Base-by-base conservation (phyloP, 2,797 vertebrate genomes). In the Arrhamphus sclerolepis region DNA sequence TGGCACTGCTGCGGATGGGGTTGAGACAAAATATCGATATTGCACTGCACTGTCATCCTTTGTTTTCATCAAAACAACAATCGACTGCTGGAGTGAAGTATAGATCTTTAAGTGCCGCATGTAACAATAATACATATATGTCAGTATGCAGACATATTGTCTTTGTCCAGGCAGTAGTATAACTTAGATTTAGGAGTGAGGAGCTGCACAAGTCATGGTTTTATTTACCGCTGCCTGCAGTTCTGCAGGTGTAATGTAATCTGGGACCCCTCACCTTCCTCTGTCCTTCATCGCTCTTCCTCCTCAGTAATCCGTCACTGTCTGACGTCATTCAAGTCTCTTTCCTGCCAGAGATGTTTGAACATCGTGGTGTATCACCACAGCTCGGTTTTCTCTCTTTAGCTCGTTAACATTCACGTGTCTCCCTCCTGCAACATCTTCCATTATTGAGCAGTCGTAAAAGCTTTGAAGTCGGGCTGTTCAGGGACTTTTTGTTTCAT, bases 401-500 rank as follows among this genome's bases (percentile, higher is more conserved):
- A 43, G 14, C 77, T 82, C 1, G 64, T 81, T 78, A 59, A 57
- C 64, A 77, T 75, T 75, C 73, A 56, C 31, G 61, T 66, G 68
- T 52, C n/a, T 53, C 5, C 7, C 60, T 51, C 51, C 18, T 2
- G 51, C 18, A 4, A 0, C 56, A 7, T 75, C 58, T 57, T 78
- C 52, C 42, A 64, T 81, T 75, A 83, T 66, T 66, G 70, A 75
- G 60, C 57, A 21, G 70, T 47, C 41, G 68, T 73, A 67, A 81
- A 66, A 16, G 50, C 71, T 80, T 78, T 80, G 66, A 77, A 72
- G 73, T 73, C 63, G 2, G 6, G 24, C 68, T 63, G 65, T 65
- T 70, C 40, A 56, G 55, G 54, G 72, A 69, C 49, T 55, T 65
- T 67, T 55, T 52, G 59, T 66, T 66, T 42, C 51, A 22, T 38